Base-by-base conservation (phyloP, 2,888 invertebrate genomes). In the Epistrophe grossulariae region DNA sequence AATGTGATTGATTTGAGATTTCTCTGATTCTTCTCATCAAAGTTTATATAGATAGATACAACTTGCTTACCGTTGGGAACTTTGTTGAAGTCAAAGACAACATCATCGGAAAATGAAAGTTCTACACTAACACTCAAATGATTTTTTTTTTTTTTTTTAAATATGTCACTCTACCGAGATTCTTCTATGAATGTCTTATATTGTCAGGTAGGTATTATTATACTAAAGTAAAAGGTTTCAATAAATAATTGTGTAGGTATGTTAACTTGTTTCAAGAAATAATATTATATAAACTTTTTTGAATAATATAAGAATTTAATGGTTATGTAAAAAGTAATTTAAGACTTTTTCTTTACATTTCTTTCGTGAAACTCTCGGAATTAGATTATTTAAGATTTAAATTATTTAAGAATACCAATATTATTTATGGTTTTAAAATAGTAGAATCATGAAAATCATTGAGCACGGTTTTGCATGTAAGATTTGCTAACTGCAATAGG, bases 1-100 rank as follows among this genome's bases (percentile, higher is more conserved):
- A 59, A 78, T 82, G 73, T 83, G 74, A 83, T 87, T 81, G 85
- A 87, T 83, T 76, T 38, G 6, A 76, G 57, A 87, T 87, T 85
- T 85, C 85, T 78, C 85, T 85, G 45, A 62, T 48, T 70, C 64
- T 55, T 70, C 59, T 64, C 82, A 59, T 64, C 68, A 43, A 66
- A 38, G n/a, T 7, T 19, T 64, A 19, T 50, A 4, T 38, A 15
- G 13, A 24, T 13, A 40, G 40, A 24, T 19, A 66, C 72, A 66
- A 59, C 43, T 17, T 55, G 40, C 48, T 38, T 72, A 66, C 43
- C 11, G 6, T 31, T 38, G 70, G 40, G 62, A 76, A 43, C 15
- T 73, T 50, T 28, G 10, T 50, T 28, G 8, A 48, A 48, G 17
- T 17, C 24, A 15, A 24, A 64, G 19, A 40, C 40, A 43, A 72